These are phyloP conservation scores for Agonopterix heracliana DNA, from an alignment of 2,888 invertebrate species.

Conservation along the genomic window DNA sequence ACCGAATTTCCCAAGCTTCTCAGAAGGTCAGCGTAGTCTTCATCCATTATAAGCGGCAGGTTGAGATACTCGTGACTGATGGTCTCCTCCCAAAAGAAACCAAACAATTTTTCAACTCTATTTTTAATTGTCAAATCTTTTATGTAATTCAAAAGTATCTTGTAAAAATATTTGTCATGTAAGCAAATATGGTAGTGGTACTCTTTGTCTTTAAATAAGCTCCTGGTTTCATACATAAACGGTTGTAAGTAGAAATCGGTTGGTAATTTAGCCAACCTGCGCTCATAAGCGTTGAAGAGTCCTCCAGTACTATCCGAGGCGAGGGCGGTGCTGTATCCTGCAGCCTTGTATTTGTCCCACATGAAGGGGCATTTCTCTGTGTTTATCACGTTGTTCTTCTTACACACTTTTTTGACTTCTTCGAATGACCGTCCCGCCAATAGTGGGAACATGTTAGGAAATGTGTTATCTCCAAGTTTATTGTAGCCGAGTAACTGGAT, in stretches of 20 bases:
- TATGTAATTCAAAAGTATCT: slow-evolving; percentile 81
- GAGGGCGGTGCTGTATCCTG: slow-evolving; percentile 83
- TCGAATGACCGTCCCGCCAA: slow-evolving; percentile 79
- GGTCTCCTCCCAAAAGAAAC: slow-evolving; percentile 87
- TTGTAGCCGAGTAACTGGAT: slow-evolving; percentile 89
- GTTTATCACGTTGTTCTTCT: slow-evolving; percentile 59
- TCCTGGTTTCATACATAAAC: slow-evolving; percentile 76
- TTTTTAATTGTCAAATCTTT: slow-evolving; percentile 76
- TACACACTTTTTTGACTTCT: slow-evolving; percentile 77
- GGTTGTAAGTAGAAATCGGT: slow-evolving; percentile 89
- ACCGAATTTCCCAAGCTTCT: slow-evolving; percentile 78
- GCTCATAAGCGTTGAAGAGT: slow-evolving; percentile 27
- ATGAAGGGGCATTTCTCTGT: slow-evolving; percentile 86
- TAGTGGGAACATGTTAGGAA: slow-evolving; percentile 87
- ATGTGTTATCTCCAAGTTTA: slow-evolving; percentile 92
- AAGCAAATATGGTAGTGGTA: slow-evolving; percentile 80
- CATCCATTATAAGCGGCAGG: slow-evolving; percentile 82
- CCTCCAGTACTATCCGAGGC: slow-evolving; percentile 83
- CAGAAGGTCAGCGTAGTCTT: slow-evolving; percentile 75
- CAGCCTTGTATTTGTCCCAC: slow-evolving; percentile 84
- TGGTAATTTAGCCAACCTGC: slow-evolving; percentile 77
- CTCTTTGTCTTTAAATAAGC: slow-evolving; percentile 76
- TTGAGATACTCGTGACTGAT: slow-evolving; percentile 88
- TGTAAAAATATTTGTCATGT: slow-evolving; percentile 78
- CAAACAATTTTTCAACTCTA: slow-evolving; percentile 78